Percentiles rank a stretch among this genome's conserved stretches.
Evolutionary conservation across 2,113 vertebrate species (phyloP).

Genomic region (Bufo gargarizans): DNA sequence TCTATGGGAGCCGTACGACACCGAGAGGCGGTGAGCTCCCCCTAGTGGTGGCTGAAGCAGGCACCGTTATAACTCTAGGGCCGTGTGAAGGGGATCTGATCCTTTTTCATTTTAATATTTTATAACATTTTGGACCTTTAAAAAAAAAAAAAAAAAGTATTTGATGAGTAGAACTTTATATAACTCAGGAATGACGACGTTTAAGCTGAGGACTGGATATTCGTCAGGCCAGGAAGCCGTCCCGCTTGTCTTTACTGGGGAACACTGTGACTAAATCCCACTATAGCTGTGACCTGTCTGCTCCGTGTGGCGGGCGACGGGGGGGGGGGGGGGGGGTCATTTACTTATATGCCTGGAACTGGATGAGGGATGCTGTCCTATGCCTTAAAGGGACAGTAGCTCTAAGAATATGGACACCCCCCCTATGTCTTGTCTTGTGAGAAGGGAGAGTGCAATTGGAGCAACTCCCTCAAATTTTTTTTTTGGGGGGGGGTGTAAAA

Average conservation of each 20-base stretch:
- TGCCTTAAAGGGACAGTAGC: not conserved
- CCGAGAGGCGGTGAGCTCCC: not conserved
- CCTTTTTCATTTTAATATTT: no score
- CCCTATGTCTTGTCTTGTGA: no score
- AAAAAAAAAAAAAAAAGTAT: no score
- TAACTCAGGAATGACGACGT: conserved; percentile 31
- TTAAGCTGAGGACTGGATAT: not conserved
- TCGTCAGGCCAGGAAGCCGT: conserved; percentile 23
- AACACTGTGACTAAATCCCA: conserved; percentile 42
- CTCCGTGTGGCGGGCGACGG: not conserved
- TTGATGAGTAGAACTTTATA: not conserved
- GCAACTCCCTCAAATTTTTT: not conserved
- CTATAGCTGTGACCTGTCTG: not conserved
- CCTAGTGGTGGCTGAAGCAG: not conserved
- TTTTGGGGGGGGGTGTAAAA: not conserved
- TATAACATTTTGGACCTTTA: no score
- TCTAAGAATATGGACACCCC: not conserved
- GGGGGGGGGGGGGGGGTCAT: not conserved
- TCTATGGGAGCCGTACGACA: no score
- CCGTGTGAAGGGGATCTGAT: not conserved
- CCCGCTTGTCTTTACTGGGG: conserved; percentile 27
- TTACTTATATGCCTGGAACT: not conserved
- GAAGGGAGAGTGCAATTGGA: not conserved
- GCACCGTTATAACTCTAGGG: not conserved
- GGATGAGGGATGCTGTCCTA: not conserved